Evolutionary conservation across 2,797 vertebrate species (phyloP), one percentile per base, ranked within the genome.

Genomic region (Tiaroga cobitis): DNA sequence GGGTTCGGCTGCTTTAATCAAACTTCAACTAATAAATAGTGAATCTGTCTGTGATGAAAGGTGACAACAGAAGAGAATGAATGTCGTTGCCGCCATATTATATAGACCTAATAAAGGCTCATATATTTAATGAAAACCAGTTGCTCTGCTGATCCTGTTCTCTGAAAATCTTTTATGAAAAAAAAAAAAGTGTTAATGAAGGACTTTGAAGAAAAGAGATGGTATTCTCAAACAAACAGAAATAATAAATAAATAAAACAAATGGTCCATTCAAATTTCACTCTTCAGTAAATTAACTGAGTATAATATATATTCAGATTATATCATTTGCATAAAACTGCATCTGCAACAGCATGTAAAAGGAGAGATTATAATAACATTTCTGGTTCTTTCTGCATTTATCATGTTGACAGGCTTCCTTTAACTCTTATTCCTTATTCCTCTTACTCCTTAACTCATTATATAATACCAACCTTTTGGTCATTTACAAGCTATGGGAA

Each of bases 81-180:
- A 87, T 82, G 63, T 72, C 82, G 7, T 83, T 73, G 49, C 79
- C 9, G 32, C 41, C 24, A 78, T 37, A 88, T 87, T 87, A 88
- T 65, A 86, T 70, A 83, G 84, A 82, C 80, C 79, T 85, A 88
- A 88, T 89, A 88, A 88, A 82, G 39, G 37, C 41, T 85, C 43
- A 67, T 75, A 67, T 75, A 68, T 91, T 90, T 88, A 90, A 88
- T 90, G 82, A 86, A 86, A 86, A 82, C 1, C 9, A 59, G 69
- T 79, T 85, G 46, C 46, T 75, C 39, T 13, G 21, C 56, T 61
- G 41, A 85, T 84, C 80, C 70, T 69, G 84, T 70, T 76, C 59
- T 70, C 51, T 49, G 51, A 85, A 86, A 51, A 86, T 54, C 10
- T 74, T 80, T 82, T 88, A 51, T 79, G 18, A 37, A 37, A 51